Evolutionary conservation across 1,140 invertebrate genomes (phyloP).

Genomic region (Hetaerina americana): DNA sequence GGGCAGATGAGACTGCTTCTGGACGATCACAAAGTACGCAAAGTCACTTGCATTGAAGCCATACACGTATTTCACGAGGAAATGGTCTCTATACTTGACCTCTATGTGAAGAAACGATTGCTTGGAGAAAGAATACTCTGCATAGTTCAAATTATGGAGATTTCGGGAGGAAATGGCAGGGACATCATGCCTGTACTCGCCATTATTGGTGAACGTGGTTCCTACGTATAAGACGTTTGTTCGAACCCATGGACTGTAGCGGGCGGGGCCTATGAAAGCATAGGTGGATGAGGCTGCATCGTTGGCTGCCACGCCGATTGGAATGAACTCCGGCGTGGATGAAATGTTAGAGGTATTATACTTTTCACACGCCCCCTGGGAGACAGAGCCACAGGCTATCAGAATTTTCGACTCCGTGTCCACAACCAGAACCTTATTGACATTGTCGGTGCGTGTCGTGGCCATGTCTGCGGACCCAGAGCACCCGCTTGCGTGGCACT

Average conservation of each 20-base stretch:
- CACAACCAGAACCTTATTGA: constrained; percentile 84
- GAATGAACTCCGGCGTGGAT: constrained; percentile 54
- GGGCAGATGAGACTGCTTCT: constrained; percentile 79
- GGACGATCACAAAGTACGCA: constrained; percentile 90
- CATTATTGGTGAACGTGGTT: constrained; percentile 84
- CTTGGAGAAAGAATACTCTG: constrained; percentile 72
- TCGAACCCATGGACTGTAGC: constrained; percentile 58
- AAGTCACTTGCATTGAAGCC: constrained; percentile 90
- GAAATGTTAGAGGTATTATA: constrained; percentile 74
- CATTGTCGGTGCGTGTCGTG: constrained; percentile 60
- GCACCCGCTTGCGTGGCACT: constrained; percentile 77
- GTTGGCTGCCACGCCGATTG: constrained; percentile 75
- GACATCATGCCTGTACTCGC: constrained; percentile 84
- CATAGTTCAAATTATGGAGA: constrained; percentile 60
- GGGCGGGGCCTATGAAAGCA: constrained; percentile 86
- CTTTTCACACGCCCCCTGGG: constrained; percentile 77
- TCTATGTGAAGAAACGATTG: constrained; percentile 81
- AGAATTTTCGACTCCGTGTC: constrained; percentile 66
- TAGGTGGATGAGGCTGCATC: constrained; percentile 82
- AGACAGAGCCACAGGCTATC: constrained; percentile 76
- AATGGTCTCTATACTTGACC: constrained; percentile 88
- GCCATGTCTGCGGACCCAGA: constrained; percentile 43
- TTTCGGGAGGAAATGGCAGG: constrained; percentile 81
- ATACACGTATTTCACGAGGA: constrained; percentile 87
- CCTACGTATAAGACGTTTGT: constrained; percentile 85